Evolutionary conservation across 2,113 vertebrate species (phyloP), one percentile per base, ranked within the genome.

Genomic region (Fregetta grallaria): DNA sequence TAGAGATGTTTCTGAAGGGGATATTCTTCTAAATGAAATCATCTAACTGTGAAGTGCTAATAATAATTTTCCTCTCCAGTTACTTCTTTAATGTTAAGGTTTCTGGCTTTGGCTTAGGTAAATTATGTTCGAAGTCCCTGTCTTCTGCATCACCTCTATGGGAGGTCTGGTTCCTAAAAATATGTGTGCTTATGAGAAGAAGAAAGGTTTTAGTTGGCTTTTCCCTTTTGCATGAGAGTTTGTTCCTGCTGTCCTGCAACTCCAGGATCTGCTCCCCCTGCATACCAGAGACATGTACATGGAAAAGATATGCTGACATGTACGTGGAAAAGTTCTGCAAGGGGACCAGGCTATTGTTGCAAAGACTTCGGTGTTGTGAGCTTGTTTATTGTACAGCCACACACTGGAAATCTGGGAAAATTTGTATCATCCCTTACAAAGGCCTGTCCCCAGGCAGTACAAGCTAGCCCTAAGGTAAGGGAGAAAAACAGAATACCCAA

Each of bases 151-250:
- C 42, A 8, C 26, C 20, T 53, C 27, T 32, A 1, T 10, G 21
- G 73, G 50, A 84, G 12, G 5, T 42, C 30, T 78, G 44, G 14
- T 75, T 38, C 62, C 66, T 20, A 44, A 83, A 85, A 72, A 12
- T 40, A 8, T 0, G 0, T 9, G 12, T 6, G 2, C 6, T 47
- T 50, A 0, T 3, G 74, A 88, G 26, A 27, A 13, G 20, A 53
- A 38, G 13, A 25, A 47, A 5, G 13, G 3, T 23, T 63, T 76
- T 50, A 22, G 10, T 19, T 29, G 21, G 16, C 25, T 34, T 84
- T 63, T 58, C 13, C 17, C 12, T 58, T 71, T 32, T 62, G 21
- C 27, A 29, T 36, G 32, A 34, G 29, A 29, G 9, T 34, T 62
- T 72, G 23, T 50, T 78, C 32, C 77, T 72, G 20, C n/a, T 71